phyloP scores from a whole-genome alignment of 2,888 invertebrate species.

The Notodonta dromedarius region DNA sequence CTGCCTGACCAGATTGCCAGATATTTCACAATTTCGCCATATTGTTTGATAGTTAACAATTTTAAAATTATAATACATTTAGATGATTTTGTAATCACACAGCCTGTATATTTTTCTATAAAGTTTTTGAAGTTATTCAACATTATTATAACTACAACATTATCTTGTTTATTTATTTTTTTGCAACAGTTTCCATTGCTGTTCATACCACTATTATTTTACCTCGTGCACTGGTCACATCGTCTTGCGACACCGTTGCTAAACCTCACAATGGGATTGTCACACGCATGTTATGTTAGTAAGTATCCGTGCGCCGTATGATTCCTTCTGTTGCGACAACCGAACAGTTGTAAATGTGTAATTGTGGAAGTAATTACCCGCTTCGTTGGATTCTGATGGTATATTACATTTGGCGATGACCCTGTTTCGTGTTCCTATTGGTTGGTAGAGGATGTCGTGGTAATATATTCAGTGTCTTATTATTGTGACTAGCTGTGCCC shows the following conservation, averaged over 20 bases:
- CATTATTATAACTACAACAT: no score
- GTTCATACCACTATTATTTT: conserved; percentile 14
- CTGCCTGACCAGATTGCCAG: no score
- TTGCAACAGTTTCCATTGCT: neutral
- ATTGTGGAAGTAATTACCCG: conserved; percentile 41
- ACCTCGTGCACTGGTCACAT: conserved; percentile 20
- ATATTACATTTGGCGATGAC: conserved; percentile 30
- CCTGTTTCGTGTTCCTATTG: conserved; percentile 19
- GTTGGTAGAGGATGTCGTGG: conserved; percentile 3
- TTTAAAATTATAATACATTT: no score
- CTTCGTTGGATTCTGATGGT: conserved; percentile 26
- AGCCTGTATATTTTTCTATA: no score
- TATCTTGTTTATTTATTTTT: neutral
- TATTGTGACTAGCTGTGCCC: no score
- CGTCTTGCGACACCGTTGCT: conserved; percentile 31
- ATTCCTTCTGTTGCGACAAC: conserved; percentile 40
- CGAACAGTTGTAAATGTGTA: conserved; percentile 30
- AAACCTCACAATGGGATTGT: conserved; percentile 35
- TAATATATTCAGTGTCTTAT: neutral
- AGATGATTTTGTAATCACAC: no score
- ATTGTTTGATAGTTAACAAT: no score
- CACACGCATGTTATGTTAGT: conserved; percentile 36
- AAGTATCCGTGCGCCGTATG: conserved; percentile 29
- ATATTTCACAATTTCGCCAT: no score
- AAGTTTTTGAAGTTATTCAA: no score